These are phyloP conservation scores for Amiota minor DNA, from an alignment of 2,888 invertebrate species.

Conservation along the genomic window DNA sequence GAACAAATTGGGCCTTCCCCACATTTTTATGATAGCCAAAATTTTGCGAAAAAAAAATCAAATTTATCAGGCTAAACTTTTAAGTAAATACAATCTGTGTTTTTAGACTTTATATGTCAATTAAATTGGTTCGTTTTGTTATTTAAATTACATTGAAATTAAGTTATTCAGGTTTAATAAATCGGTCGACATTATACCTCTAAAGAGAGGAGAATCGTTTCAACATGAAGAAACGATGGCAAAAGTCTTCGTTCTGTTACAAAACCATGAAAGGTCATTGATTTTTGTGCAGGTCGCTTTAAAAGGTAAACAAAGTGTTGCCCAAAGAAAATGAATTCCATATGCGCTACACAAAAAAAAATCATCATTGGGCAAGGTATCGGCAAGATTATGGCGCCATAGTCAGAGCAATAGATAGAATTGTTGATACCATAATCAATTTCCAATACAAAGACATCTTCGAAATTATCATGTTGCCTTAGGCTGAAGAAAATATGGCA, in stretches of 20 bases:
- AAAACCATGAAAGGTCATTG: neutral
- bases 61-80: too few species aligned
- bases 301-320: neutral
- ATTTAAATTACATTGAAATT: too few species aligned
- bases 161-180: too few species aligned
- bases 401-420: constrained; percentile 38
- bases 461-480: constrained; percentile 42
- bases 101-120: too few species aligned
- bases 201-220: neutral
- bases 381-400: constrained; percentile 39
- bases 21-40: too few species aligned
- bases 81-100: too few species aligned
- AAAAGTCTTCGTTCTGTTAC: neutral
- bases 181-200: neutral
- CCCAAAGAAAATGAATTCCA: constrained; percentile 29
- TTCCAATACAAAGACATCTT: constrained; percentile 40
- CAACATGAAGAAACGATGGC: neutral
- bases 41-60: too few species aligned
- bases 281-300: neutral
- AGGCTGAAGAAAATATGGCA: constrained; percentile 41
- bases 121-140: too few species aligned
- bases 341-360: constrained; percentile 36
- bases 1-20: too few species aligned
- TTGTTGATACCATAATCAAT: constrained; percentile 38
- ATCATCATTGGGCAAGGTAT: constrained; percentile 42